Conservation (phyloP, 2,888 invertebrate species). For the Craniophora ligustri region DNA sequence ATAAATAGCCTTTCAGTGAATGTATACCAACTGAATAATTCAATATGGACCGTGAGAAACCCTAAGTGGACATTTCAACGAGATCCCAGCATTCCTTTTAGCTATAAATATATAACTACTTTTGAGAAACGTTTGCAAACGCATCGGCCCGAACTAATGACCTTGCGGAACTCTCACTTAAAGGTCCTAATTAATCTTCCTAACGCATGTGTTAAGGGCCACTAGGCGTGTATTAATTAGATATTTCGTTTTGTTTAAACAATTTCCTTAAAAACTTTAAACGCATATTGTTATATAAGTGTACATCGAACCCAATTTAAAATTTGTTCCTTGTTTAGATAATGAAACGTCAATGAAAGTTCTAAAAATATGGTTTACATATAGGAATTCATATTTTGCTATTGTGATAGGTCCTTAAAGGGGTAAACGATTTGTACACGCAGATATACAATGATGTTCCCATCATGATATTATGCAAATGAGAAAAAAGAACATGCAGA, state of each 20-base stretch:
- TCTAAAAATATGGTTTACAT: conserved; percentile 18
- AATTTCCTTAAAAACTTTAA: conserved; percentile 3
- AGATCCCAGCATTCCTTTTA: conserved; percentile 13
- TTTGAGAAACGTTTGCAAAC: conserved; percentile 11
- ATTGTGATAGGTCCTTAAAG: conserved; percentile 39
- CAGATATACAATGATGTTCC: conserved; percentile 41
- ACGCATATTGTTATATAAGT: neutral
- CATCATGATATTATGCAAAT: conserved; percentile 43
- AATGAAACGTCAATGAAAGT: conserved; percentile 27
- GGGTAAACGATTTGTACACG: conserved; percentile 36
- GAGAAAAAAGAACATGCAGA: conserved; percentile 29
- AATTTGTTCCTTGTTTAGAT: neutral
- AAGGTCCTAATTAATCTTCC: conserved; percentile 5
- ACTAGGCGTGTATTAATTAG: conserved; percentile 1
- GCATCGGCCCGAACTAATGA: conserved; percentile 16
- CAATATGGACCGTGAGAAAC: conserved; percentile 34
- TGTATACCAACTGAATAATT: conserved; percentile 40
- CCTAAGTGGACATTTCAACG: conserved; percentile 10
- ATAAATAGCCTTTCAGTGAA: conserved; percentile 34
- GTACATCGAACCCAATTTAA: neutral
- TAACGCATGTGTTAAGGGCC: neutral
- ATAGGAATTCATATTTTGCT: conserved; percentile 21
- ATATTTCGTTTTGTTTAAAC: neutral
- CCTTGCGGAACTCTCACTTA: conserved; percentile 21
- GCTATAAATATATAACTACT: neutral